Conservation (phyloP, 2,113 vertebrate genomes). For the Brachionichthys hirsutus region DNA sequence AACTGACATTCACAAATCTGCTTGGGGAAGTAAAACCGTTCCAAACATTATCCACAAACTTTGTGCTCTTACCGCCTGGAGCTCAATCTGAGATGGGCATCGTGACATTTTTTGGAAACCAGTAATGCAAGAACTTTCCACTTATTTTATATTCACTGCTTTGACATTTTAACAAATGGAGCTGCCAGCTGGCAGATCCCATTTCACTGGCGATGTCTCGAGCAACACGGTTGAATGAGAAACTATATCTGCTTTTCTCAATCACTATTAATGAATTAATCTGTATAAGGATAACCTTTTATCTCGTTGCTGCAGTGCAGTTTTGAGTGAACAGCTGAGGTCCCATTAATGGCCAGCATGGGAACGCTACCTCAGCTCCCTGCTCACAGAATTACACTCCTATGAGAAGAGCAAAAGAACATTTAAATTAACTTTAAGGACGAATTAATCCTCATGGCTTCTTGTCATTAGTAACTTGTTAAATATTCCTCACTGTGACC, state of each 20-base stretch:
- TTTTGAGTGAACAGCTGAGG: conserved; percentile 46
- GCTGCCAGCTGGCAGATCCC: conserved; percentile 14
- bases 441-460: conserved; percentile 61
- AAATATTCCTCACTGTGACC: conserved; percentile 51
- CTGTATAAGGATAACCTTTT: too few species aligned
- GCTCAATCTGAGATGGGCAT: conserved; percentile 8
- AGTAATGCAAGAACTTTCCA: conserved; percentile 45
- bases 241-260: not conserved
- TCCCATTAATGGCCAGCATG: conserved; percentile 24
- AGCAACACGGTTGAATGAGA: not conserved
- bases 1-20: conserved; percentile 29
- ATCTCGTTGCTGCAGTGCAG: not conserved
- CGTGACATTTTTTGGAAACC: conserved; percentile 37
- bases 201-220: conserved; percentile 1
- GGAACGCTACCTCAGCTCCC: conserved; percentile 25
- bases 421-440: conserved; percentile 49
- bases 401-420: conserved; percentile 34
- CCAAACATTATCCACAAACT: conserved; percentile 37
- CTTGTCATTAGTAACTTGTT: conserved; percentile 62
- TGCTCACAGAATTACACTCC: conserved; percentile 15
- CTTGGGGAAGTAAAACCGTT: conserved; percentile 36
- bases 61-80: conserved; percentile 8
- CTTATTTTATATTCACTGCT: conserved; percentile 31
- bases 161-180: conserved; percentile 44
- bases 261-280: too few species aligned